Conservation (phyloP, 2,888 invertebrate species). For the Lycaena phlaeas region DNA sequence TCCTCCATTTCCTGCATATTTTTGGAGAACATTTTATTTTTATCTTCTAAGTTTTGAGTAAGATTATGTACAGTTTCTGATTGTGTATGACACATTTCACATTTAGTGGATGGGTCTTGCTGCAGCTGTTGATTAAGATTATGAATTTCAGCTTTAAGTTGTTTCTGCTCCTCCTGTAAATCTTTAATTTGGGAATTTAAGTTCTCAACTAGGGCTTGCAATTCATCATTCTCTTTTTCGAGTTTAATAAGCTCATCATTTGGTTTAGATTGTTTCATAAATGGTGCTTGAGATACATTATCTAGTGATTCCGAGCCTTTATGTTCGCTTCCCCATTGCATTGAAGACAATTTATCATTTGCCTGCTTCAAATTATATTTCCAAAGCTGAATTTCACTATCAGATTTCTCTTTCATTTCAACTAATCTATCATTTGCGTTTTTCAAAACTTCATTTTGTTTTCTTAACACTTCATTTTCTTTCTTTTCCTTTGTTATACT, state of each 20-base stretch:
- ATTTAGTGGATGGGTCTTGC: neutral
- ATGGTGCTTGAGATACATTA: neutral
- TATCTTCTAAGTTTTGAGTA: slow-evolving; percentile 12
- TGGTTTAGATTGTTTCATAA: neutral
- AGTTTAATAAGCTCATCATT: slow-evolving; percentile 44
- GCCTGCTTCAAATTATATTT: slow-evolving; percentile 81
- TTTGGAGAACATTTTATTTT: slow-evolving; percentile 12
- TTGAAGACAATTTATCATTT: slow-evolving; percentile 73
- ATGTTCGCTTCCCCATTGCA: slow-evolving; percentile 28
- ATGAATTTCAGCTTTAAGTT: slow-evolving; percentile 17
- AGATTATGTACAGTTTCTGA: slow-evolving; percentile 12
- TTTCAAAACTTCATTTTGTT: slow-evolving; percentile 81
- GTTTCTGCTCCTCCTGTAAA: slow-evolving; percentile 25
- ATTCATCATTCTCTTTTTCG: slow-evolving; percentile 62
- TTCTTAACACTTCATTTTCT: slow-evolving; percentile 79
- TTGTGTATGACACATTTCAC: slow-evolving; percentile 11
- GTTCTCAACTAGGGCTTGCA: slow-evolving; percentile 45
- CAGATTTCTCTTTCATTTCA: slow-evolving; percentile 87
- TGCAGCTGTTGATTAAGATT: slow-evolving; percentile 32
- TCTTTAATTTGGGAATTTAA: slow-evolving; percentile 44
- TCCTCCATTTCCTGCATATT: slow-evolving; percentile 14
- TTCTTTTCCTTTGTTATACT: slow-evolving; percentile 74
- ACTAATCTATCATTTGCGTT: slow-evolving; percentile 83
- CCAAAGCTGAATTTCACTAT: slow-evolving; percentile 81
- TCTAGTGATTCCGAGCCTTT: slow-evolving; percentile 5